These are phyloP conservation scores for Acanthisitta chloris DNA, from an alignment of 2,113 vertebrate species.

Conservation along the genomic window DNA sequence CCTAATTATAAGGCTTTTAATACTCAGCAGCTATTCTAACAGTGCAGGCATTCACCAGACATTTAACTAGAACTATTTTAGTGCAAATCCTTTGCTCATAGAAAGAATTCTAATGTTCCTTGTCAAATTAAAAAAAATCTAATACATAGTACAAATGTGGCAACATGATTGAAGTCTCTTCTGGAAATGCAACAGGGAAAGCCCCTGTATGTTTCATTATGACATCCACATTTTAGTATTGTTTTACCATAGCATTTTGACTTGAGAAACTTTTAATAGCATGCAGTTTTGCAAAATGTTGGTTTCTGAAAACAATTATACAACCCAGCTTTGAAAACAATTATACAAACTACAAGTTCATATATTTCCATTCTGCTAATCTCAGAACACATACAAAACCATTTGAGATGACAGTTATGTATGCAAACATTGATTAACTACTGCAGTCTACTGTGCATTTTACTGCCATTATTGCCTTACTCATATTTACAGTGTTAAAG, in stretches of 20 bases:
- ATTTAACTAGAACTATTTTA: background rate
- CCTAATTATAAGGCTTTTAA: background rate
- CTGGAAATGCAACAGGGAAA: background rate
- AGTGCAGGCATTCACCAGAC: background rate
- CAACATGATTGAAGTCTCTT: background rate
- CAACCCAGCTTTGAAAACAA: background rate
- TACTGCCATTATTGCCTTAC: background rate
- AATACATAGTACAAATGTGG: background rate
- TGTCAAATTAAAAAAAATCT: background rate
- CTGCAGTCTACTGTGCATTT: background rate
- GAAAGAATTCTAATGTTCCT: background rate
- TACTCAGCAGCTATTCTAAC: background rate
- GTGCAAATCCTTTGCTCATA: background rate
- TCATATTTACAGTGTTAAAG: background rate
- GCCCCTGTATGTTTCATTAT: background rate
- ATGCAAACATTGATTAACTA: background rate
- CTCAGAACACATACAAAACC: background rate
- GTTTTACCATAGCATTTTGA: background rate
- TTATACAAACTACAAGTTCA: background rate
- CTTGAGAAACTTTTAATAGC: background rate
- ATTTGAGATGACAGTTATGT: background rate
- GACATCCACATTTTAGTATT: background rate
- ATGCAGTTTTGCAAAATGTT: background rate
- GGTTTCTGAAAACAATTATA: background rate
- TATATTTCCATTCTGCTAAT: background rate